phyloP scores from a whole-genome alignment of 2,113 vertebrate species.

The Pituophis catenifer region DNA sequence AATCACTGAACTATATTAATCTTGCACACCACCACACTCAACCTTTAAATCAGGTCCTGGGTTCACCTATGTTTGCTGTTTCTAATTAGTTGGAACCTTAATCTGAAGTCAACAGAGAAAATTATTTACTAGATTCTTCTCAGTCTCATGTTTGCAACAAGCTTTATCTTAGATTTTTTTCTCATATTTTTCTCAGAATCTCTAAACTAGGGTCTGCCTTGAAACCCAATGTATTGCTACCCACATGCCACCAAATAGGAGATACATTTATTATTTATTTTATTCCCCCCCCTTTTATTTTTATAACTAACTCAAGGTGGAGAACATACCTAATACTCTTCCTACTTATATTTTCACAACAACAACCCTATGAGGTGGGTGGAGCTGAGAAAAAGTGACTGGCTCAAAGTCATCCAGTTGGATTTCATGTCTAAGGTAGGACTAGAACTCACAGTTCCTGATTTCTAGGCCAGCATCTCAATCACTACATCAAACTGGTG shows the following conservation, averaged over 20 bases:
- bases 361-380: neutral
- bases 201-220: neutral
- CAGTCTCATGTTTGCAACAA: neutral
- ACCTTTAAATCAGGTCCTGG: neutral
- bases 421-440: neutral
- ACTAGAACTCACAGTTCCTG: neutral
- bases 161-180: neutral
- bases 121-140: neutral
- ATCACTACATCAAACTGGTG: neutral
- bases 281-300: neutral
- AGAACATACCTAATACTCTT: neutral
- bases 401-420: neutral
- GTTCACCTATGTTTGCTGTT: neutral
- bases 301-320: neutral
- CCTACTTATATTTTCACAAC: neutral
- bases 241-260: neutral
- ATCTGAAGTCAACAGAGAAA: neutral
- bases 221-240: neutral
- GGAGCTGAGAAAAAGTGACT: neutral
- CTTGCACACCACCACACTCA: neutral
- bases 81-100: neutral
- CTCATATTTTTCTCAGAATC: neutral
- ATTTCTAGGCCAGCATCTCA: neutral
- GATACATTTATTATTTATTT: neutral
- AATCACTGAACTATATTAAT: neutral